phyloP scores from a whole-genome alignment of 2,888 invertebrate species.

The Caenorhabditis sinica region DNA sequence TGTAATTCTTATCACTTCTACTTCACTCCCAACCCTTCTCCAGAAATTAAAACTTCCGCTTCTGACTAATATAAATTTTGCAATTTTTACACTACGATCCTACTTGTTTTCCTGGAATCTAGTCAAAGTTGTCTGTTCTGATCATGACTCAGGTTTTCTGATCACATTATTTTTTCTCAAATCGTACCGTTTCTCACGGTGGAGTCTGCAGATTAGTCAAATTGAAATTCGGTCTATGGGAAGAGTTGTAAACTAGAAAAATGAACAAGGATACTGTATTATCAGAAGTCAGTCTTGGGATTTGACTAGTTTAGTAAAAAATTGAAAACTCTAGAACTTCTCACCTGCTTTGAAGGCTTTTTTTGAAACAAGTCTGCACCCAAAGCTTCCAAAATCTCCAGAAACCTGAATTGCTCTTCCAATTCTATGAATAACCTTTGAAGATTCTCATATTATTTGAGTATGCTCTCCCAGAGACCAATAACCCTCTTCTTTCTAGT shows the following conservation, averaged over 20 bases:
- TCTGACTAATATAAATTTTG: conserved; percentile 16
- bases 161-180: neutral
- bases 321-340: neutral
- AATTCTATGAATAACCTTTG: conserved; percentile 15
- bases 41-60: conserved; percentile 11
- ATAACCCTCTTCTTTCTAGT: neutral
- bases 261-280: neutral
- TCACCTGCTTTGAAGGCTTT: neutral
- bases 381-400: neutral
- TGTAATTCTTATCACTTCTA: conserved; percentile 5
- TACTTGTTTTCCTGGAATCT: conserved; percentile 15
- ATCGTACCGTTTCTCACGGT: conserved; percentile 11
- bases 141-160: conserved; percentile 6
- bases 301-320: too few species aligned
- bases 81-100: conserved; percentile 25
- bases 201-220: neutral
- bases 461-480: conserved; percentile 17
- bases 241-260: neutral
- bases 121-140: too few species aligned
- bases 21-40: neutral
- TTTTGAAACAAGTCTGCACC: too few species aligned
- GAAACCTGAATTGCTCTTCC: neutral
- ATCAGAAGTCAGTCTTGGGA: neutral
- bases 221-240: neutral
- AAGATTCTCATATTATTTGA: conserved; percentile 33